These are phyloP conservation scores for Drosophila asahinai DNA, from an alignment of 1,140 invertebrate genomes.

Conservation along the genomic window DNA sequence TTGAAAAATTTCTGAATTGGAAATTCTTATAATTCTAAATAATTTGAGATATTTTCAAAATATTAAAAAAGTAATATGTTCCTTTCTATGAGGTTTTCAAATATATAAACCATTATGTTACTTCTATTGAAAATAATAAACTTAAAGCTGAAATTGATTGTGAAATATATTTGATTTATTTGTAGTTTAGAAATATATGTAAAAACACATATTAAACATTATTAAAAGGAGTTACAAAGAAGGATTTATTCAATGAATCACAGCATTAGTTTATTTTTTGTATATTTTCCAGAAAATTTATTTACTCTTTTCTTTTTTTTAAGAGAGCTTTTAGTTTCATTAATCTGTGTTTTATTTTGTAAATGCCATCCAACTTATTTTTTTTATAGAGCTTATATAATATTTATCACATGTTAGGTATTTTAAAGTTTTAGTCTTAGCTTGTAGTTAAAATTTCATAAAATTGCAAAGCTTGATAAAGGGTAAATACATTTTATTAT, in stretches of 20 bases:
- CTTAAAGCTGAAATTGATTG: not conserved
- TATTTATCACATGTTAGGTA: not conserved
- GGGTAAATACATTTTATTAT: too few relatives aligned
- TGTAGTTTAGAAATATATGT: too few relatives aligned
- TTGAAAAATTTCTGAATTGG: too few relatives aligned
- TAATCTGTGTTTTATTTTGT: not conserved
- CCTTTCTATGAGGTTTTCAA: not conserved
- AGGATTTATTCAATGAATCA: not conserved
- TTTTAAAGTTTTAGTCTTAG: not conserved
- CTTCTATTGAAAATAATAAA: too few relatives aligned
- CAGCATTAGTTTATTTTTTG: too few relatives aligned
- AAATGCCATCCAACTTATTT: not conserved
- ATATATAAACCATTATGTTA: too few relatives aligned
- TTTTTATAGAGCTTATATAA: not conserved
- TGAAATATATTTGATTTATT: not conserved
- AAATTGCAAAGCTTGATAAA: not conserved
- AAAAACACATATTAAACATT: accelerated
- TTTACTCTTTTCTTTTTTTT: not conserved
- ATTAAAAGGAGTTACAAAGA: not conserved
- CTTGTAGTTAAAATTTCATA: not conserved
- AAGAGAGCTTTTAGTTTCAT: too few relatives aligned
- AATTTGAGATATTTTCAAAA: not conserved
- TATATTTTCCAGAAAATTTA: not conserved
- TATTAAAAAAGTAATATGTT: not conserved
- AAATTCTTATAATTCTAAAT: not conserved